Evolutionary conservation across 2,888 invertebrate species (phyloP), one percentile per base, ranked within the genome.

Genomic region (Bombylius major): DNA sequence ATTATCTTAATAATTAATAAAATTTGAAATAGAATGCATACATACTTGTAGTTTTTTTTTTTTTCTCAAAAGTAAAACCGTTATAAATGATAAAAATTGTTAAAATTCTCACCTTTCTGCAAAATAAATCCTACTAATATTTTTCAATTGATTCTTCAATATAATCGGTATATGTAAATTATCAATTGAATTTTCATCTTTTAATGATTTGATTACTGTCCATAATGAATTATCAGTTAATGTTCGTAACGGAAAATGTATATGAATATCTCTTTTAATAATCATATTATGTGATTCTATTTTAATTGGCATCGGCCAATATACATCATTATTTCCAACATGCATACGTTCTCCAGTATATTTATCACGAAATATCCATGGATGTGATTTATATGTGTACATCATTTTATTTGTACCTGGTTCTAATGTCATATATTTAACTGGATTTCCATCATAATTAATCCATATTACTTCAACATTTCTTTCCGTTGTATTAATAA

Each of bases 321-420:
- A 79, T 51, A 79, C 69, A 54, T 70, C 61, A 61, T 76, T 69
- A 64, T 80, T 74, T 59, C 78, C 78, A 0, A 85, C 79, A 9
- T 79, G 77, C 70, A 83, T 73, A 46, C 79, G 77, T 64, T 89
- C 88, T 51, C 80, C 80, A 0, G 87, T 87, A 0, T 77, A 71
- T 1, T 78, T 72, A 68, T 90, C 89, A 1, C 83, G 76, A 66
- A 89, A 91, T 59, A 90, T 82, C 91, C 92, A 93, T 0, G 89
- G 88, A 73, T 93, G 92, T 0, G 84, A 83, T 13, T 83, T 81
- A 69, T 77, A 93, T 0, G 92, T 87, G 64, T 87, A 84, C 1
- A 89, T 78, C 64, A 66, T 66, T 4, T 66, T 62, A 11, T 63
- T 63, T 1, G 63, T 75, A 0, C 73, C 73, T 0, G 82, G 77